Percentiles rank a stretch among this genome's conserved stretches.
phyloP scores from a whole-genome alignment of 2,797 vertebrate genomes.

The Numenius phaeopus region DNA sequence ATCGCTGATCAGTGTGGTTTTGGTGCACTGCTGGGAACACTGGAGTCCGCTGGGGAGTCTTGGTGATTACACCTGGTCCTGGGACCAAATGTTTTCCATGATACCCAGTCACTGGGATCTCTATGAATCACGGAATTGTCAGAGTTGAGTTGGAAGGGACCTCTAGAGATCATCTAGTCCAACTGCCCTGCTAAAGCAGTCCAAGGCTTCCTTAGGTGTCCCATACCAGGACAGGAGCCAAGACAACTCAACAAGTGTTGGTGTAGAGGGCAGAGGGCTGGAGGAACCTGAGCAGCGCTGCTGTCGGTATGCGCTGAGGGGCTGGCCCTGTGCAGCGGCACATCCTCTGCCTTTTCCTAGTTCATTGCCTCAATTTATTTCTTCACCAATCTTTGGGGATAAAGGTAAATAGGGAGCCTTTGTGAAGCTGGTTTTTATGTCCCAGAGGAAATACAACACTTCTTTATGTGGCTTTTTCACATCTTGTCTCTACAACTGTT shows the following conservation, averaged over 20 bases:
- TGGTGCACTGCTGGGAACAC: neutral
- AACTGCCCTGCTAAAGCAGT: no score
- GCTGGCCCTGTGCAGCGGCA: neutral
- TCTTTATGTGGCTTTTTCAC: neutral
- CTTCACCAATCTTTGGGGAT: neutral
- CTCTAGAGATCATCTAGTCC: no score
- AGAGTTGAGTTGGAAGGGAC: no score
- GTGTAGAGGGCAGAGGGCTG: neutral
- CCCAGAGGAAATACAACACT: neutral
- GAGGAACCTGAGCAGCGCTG: neutral
- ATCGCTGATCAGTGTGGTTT: neutral
- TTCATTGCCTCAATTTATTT: neutral
- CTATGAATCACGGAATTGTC: neutral
- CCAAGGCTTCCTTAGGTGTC: neutral
- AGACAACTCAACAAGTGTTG: neutral
- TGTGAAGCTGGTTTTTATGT: neutral
- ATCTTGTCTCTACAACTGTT: neutral
- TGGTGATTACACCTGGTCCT: neutral
- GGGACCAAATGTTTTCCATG: neutral
- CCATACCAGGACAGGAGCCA: neutral
- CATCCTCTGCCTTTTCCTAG: neutral
- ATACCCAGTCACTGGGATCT: neutral
- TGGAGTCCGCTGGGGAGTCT: neutral
- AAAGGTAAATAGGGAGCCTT: neutral
- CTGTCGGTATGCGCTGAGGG: neutral